Conservation (phyloP, 2,888 invertebrate genomes). For the Clitarchus hookeri region DNA sequence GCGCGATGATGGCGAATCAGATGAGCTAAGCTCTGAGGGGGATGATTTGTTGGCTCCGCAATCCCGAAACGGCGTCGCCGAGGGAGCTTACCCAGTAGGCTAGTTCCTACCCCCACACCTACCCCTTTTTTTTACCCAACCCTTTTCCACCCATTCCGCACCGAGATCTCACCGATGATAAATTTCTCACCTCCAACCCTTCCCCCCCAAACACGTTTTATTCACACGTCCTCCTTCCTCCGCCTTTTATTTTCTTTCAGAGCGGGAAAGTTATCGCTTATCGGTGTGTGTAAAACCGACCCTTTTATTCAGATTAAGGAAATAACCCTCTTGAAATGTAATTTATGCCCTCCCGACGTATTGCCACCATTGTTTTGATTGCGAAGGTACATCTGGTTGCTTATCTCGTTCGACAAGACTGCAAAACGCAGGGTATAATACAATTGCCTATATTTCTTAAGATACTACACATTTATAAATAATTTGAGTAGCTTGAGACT, state of each 20-base stretch:
- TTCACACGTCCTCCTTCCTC: background rate
- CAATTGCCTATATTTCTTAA: too few relatives aligned
- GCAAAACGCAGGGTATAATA: background rate
- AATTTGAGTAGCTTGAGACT: too few relatives aligned
- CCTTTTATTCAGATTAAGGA: constrained; percentile 14
- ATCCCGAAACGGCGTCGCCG: too few relatives aligned
- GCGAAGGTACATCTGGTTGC: background rate
- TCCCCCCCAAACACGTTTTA: background rate
- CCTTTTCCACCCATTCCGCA: too few relatives aligned
- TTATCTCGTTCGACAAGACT: background rate
- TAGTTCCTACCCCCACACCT: too few relatives aligned
- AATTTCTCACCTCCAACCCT: background rate
- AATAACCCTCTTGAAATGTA: background rate
- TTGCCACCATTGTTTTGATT: background rate
- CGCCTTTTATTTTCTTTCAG: background rate
- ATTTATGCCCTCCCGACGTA: background rate
- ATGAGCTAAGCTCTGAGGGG: too few relatives aligned
- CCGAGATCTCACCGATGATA: background rate
- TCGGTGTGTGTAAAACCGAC: constrained; percentile 2
- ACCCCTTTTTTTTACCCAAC: too few relatives aligned
- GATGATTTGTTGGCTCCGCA: too few relatives aligned
- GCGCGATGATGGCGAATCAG: too few relatives aligned
- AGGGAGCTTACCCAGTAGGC: too few relatives aligned
- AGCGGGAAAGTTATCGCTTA: background rate
- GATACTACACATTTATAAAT: too few relatives aligned